A percentile compares a stretch with the other conserved stretches of the same genome.
Conservation (phyloP, 2,113 vertebrate species). For the Laterallus jamaicensis region DNA sequence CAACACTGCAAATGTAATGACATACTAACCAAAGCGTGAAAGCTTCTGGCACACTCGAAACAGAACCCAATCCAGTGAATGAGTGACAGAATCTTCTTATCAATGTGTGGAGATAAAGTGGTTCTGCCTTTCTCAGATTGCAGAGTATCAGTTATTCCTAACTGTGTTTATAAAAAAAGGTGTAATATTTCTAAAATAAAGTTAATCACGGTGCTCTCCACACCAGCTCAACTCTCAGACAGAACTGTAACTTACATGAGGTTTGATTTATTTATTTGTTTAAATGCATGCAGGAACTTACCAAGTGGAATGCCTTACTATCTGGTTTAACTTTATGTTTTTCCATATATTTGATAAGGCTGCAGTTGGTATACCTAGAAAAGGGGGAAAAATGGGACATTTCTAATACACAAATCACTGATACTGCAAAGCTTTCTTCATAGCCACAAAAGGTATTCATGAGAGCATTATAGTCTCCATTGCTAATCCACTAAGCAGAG, state of each 20-base stretch:
- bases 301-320: slow-evolving; percentile 99
- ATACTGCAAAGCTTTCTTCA: neutral
- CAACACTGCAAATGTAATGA: neutral
- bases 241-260: neutral
- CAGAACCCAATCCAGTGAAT: neutral
- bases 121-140: neutral
- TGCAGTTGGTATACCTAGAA: slow-evolving; percentile 98
- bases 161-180: neutral
- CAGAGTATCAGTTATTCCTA: neutral
- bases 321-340: slow-evolving; percentile 99
- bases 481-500: neutral
- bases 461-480: neutral
- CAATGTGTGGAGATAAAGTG: neutral
- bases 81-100: neutral
- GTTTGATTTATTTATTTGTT: neutral
- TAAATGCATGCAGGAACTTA: slow-evolving; percentile 70
- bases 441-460: neutral
- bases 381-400: neutral
- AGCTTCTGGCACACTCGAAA: neutral
- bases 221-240: neutral
- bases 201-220: neutral
- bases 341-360: slow-evolving; percentile 99
- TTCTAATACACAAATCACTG: neutral
- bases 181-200: neutral
- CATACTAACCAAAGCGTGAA: neutral